Evolutionary conservation across 2,888 invertebrate species (phyloP).

Genomic region (Drosophila anceps): DNA sequence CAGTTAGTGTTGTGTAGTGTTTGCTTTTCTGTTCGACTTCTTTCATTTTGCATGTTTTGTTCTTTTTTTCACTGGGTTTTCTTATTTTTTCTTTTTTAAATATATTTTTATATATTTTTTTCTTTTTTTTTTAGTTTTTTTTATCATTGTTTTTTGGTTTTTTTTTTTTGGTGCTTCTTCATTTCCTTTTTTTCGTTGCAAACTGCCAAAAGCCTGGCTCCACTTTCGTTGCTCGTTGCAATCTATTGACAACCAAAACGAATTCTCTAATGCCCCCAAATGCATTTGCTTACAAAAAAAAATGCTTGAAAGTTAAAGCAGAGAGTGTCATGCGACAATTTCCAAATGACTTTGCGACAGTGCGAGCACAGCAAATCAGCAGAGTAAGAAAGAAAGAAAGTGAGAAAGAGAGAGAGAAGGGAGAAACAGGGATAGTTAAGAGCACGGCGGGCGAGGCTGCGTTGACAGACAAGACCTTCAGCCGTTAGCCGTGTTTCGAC

Average conservation of each 20-base stretch:
- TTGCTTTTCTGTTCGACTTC: neutral
- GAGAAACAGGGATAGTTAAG: conserved; percentile 2
- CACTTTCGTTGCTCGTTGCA: neutral
- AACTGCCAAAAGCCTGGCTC: conserved; percentile 22
- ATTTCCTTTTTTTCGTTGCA: conserved; percentile 3
- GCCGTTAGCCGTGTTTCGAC: conserved; percentile 34
- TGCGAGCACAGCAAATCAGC: neutral
- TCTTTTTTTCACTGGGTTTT: conserved; percentile 7
- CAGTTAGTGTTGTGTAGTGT: neutral
- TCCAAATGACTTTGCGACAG: conserved; percentile 13
- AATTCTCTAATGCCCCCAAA: conserved; percentile 4
- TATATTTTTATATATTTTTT: neutral
- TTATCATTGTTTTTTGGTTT: neutral
- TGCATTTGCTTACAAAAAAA: conserved; percentile 58
- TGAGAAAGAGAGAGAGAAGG: neutral
- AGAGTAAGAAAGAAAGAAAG: neutral
- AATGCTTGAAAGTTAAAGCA: neutral
- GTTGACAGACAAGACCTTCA: conserved; percentile 1
- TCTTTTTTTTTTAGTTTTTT: neutral
- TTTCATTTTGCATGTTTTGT: neutral
- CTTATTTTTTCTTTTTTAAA: neutral
- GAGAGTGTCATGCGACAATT: neutral
- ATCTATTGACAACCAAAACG: conserved; percentile 11
- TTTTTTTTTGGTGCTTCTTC: neutral
- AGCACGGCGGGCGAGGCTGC: conserved; percentile 9